Evolutionary conservation across 1,140 invertebrate species (phyloP).

Genomic region (Kradibia gibbosae): DNA sequence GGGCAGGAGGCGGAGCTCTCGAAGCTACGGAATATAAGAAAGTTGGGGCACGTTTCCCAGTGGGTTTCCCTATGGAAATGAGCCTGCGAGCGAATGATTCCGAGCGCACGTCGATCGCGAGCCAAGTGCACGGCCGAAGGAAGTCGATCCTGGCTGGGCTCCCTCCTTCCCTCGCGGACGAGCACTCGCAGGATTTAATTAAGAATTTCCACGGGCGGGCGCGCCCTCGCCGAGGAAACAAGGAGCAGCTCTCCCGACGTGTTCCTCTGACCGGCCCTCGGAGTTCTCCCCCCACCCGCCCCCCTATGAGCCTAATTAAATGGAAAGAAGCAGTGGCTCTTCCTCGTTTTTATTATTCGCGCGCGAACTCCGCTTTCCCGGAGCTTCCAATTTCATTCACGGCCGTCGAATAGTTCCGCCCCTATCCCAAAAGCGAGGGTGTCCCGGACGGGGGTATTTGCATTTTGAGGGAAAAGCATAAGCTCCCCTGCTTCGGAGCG

Average conservation of each 20-base stretch:
- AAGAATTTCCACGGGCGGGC: constrained; percentile 66
- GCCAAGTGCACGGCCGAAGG: not conserved
- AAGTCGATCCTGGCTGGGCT: not conserved
- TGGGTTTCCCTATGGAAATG: not conserved
- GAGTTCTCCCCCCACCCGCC: no score
- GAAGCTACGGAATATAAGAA: not conserved
- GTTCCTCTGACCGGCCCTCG: no score
- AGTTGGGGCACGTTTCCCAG: not conserved
- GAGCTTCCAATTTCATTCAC: no score
- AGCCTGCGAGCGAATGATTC: not conserved
- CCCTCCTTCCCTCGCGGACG: no score
- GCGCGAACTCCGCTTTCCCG: no score
- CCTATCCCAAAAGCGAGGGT: constrained; percentile 3
- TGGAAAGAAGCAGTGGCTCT: no score
- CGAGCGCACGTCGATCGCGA: not conserved
- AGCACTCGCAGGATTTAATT: constrained; percentile 65
- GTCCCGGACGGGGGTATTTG: constrained; percentile 52
- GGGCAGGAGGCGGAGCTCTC: not conserved
- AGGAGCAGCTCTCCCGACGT: no score
- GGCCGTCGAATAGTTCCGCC: constrained; percentile 54
- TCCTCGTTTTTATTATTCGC: no score
- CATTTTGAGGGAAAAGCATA: constrained; percentile 57
- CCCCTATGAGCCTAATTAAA: no score
- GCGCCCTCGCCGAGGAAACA: constrained; percentile 28
- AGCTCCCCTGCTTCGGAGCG: no score